These are phyloP conservation scores for Tricholauxania praeusta DNA, from an alignment of 2,888 invertebrate genomes.

Conservation along the genomic window DNA sequence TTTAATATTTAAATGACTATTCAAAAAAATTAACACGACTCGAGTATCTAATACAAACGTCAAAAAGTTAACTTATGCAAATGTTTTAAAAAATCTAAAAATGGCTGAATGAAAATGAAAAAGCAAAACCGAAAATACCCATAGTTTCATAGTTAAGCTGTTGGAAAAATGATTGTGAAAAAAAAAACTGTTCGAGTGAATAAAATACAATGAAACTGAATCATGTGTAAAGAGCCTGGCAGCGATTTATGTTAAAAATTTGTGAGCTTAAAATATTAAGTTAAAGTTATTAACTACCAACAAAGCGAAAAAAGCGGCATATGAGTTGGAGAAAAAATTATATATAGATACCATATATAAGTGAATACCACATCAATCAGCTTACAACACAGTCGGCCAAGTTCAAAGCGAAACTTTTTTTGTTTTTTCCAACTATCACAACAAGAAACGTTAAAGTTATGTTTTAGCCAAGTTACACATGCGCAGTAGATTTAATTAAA, in stretches of 20 bases:
- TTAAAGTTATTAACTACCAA: constrained; percentile 11
- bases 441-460: neutral
- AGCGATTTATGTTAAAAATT: constrained; percentile 45
- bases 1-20: constrained; percentile 34
- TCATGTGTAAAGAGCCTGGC: constrained; percentile 47
- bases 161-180: neutral
- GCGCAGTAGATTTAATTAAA: constrained; percentile 63
- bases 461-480: constrained; percentile 57
- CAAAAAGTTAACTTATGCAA: constrained; percentile 11
- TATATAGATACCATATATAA: constrained; percentile 47
- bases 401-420: constrained; percentile 57
- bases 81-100: constrained; percentile 6
- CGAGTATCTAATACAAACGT: neutral
- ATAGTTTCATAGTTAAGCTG: neutral
- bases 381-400: constrained; percentile 64
- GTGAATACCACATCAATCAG: constrained; percentile 67
- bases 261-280: constrained; percentile 45
- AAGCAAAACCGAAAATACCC: neutral
- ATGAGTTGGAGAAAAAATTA: neutral
- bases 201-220: neutral
- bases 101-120: neutral
- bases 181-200: neutral
- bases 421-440: neutral
- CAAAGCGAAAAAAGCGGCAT: constrained; percentile 4
- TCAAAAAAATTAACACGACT: neutral